Base-by-base conservation (phyloP, 2,888 invertebrate species). In the Acleris cristana region DNA sequence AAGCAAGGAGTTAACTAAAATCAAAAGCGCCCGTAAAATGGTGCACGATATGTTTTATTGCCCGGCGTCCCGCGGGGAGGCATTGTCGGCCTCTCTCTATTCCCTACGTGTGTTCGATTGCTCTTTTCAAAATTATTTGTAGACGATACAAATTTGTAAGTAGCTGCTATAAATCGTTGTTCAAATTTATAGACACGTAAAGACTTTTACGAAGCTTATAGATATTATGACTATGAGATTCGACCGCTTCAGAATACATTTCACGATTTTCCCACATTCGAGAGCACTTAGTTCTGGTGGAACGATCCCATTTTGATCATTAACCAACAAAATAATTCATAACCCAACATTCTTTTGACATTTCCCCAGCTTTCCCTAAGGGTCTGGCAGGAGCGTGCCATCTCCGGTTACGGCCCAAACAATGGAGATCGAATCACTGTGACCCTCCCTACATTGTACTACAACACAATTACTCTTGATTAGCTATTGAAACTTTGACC, bases 401-500 rank as follows among this genome's bases (percentile, higher is more conserved):
- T 54, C 74, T 81, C 80, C 65, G 73, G 79, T 81, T 81, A 73
- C 81, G 76, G 70, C 70, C 74, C 70, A 77, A 79, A 81, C 81
- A 81, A 81, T 79, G 66, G 70, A 66, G 71, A 65, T 69, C 66
- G 70, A 70, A 72, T 71, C 72, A 67, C 66, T 69, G 63, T 64
- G 66, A 68, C 69, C 62, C 71, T 64, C 62, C 69, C 70, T 70
- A 71, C 56, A 69, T 75, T 75, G 78, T 80, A 81, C 77, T 75
- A 74, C 70, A 79, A 79, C 79, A 85, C 85, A 85, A 85, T 85
- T 76, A 79, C 76, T 72, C 71, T 78, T 85, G 85, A 85, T 85
- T 85, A 85, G 81, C 85, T 79, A 80, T 84, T 79, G 80, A 84
- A 82, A 78, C 69, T 77, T 74, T 79, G 77, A 75, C 75, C 77